phyloP scores from a whole-genome alignment of 2,888 invertebrate species.

The Dryadula phaetusa region DNA sequence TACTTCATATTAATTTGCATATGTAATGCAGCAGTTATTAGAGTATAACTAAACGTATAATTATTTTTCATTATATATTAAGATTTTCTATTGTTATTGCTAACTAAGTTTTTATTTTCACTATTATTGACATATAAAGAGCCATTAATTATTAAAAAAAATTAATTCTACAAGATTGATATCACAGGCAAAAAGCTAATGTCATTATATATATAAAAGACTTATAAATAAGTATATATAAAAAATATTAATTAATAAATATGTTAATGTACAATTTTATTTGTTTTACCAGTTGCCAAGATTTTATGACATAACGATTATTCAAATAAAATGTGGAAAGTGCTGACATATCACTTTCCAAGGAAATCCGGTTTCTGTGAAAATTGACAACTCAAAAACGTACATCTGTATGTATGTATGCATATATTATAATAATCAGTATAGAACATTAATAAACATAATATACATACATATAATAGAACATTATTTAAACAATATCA shows the following conservation, averaged over 20 bases:
- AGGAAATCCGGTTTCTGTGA: conserved; percentile 10
- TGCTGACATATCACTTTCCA: conserved; percentile 14
- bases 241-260: no score
- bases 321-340: conserved; percentile 2
- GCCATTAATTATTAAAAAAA: no score
- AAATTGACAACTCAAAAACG: not conserved
- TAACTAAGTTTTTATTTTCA: not conserved
- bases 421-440: not conserved
- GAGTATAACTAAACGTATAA: conserved; percentile 4
- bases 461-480: no score
- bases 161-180: no score
- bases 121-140: no score
- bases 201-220: no score
- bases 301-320: not conserved
- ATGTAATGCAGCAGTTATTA: conserved; percentile 15
- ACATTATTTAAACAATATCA: not conserved
- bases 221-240: no score
- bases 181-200: no score
- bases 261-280: not conserved
- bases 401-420: not conserved
- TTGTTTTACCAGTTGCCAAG: not conserved
- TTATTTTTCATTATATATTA: conserved; percentile 13
- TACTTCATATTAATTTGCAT: conserved; percentile 20
- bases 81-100: not conserved
- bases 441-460: not conserved